phyloP scores from a whole-genome alignment of 2,888 invertebrate species.

The Sipha maydis region DNA sequence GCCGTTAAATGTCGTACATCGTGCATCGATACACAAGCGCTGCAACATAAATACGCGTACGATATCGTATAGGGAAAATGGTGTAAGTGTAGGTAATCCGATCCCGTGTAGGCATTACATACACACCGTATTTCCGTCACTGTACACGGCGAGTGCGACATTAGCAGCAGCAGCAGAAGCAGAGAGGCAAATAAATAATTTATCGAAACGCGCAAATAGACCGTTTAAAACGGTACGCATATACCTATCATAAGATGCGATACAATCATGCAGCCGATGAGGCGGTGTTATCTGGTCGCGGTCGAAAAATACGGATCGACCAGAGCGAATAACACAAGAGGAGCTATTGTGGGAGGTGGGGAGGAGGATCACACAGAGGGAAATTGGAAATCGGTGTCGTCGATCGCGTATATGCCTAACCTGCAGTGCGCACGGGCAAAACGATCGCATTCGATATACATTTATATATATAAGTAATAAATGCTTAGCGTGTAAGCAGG shows the following conservation, averaged over 20 bases:
- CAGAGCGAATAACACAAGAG: not conserved
- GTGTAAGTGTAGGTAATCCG: not conserved
- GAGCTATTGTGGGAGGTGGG: not conserved
- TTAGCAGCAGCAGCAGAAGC: no score
- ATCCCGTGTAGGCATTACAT: not conserved
- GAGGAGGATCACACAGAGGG: no score
- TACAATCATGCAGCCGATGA: no score
- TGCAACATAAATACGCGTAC: no score
- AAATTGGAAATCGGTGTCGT: slow-evolving; percentile 38
- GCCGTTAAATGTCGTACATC: no score
- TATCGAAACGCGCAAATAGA: not conserved
- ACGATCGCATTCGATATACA: slow-evolving; percentile 17
- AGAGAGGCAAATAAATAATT: not conserved
- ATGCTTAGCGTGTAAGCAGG: slow-evolving; percentile 41
- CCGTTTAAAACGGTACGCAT: not conserved
- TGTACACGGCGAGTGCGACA: not conserved
- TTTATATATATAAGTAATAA: not conserved
- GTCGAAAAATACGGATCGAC: not conserved
- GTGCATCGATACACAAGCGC: no score
- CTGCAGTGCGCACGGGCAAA: not conserved
- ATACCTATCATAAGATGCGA: no score
- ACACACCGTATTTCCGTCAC: no score
- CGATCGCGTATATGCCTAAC: not conserved
- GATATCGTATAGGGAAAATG: no score
- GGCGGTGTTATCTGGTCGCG: no score